Conservation (phyloP, 1,140 invertebrate genomes). For the Drosophila truncata region DNA sequence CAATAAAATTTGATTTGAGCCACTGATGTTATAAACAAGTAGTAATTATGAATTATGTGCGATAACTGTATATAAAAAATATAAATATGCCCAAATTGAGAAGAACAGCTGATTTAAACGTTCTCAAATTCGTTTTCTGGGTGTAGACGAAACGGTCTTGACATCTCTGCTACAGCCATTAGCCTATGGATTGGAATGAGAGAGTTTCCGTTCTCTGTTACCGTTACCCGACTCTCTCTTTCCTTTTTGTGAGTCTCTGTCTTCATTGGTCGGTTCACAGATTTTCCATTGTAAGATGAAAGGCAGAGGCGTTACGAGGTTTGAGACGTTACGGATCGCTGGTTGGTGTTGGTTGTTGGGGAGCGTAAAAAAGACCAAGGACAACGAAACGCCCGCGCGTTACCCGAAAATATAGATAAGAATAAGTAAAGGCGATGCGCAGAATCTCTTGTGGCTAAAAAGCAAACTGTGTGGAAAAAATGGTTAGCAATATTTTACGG, state of each 20-base stretch:
- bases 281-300: constrained; percentile 39
- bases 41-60: not conserved
- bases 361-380: constrained; percentile 61
- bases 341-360: constrained; percentile 16
- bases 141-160: not conserved
- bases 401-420: constrained; percentile 57
- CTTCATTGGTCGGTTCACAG: constrained; percentile 64
- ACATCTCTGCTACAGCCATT: constrained; percentile 4
- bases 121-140: not conserved
- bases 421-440: constrained; percentile 67
- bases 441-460: constrained; percentile 69
- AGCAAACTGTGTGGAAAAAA: constrained; percentile 78
- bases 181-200: constrained; percentile 20
- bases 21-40: not conserved
- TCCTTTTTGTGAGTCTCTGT: constrained; percentile 44
- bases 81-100: not conserved
- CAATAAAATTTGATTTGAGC: not conserved
- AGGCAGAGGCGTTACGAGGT: constrained; percentile 41
- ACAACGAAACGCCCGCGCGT: constrained; percentile 38
- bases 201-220: not conserved
- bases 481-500: constrained; percentile 74
- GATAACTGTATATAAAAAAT: not conserved
- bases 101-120: not conserved
- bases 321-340: constrained; percentile 58
- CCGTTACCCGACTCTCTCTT: constrained; percentile 21